Base-by-base conservation (phyloP, 2,113 vertebrate species). In the Gambusia holbrooki region DNA sequence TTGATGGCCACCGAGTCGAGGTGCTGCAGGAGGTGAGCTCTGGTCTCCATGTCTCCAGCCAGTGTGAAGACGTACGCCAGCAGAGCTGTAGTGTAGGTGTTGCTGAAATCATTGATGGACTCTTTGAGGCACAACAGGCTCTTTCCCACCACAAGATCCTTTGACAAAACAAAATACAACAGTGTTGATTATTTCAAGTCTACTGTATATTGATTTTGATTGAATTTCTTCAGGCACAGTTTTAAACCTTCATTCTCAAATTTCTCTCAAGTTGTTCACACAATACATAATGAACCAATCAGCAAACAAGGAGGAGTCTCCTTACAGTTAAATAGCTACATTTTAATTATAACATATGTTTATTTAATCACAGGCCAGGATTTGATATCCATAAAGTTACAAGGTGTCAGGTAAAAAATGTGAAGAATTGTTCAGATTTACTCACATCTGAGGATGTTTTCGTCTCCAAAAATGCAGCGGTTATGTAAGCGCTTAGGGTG, bases 51-150 rank as follows among this genome's bases (percentile, higher is more conserved):
- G 66, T 95, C 93, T 60, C 90, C 92, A 35, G 96, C 95, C 88
- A 97, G 89, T 67, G 95, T 92, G 0, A 97, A 97, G 75, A 95
- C 94, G 63, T 97, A 97, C 9, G 96, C 94, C 83, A 96, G 60
- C 69, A 97, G 89, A 0, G 96, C 95, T 71, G 96, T 93, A 4
- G 93, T 94, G 76, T 97, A 96, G 45, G 91, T 80, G 77, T 94
- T 93, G 76, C 78, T 79, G 51, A 89, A 30, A 74, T 73, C 68
- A 63, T 35, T 32, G 4, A 91, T 12, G 60, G 89, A 92, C 0
- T 8, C 58, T 62, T 62, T 87, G 1, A 97, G 84, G 83, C 95
- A 97, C 17, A 79, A 83, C 15, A 97, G 80, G 4, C 96, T 95
- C 58, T 79, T 92, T 1, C 1, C 77, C 66, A 96, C 80, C 72